phyloP scores from a whole-genome alignment of 2,888 invertebrate species.

The Calameuta filiformis region DNA sequence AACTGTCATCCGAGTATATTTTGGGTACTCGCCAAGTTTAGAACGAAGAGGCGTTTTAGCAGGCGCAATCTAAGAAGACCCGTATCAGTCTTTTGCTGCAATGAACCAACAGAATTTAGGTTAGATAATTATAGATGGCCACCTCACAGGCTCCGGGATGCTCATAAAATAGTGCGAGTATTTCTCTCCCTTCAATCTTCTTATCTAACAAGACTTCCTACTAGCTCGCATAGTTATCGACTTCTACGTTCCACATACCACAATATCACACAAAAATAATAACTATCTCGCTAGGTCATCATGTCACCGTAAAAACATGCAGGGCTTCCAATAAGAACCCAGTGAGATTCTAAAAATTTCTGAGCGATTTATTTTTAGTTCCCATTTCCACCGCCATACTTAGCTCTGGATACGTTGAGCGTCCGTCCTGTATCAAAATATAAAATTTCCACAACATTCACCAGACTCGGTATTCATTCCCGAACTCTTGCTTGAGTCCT shows the following conservation, averaged over 20 bases:
- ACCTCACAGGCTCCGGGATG: not conserved
- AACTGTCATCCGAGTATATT: constrained; percentile 21
- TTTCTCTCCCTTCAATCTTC: not conserved
- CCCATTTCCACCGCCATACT: not conserved
- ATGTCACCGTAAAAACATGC: not conserved
- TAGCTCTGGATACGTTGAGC: not conserved
- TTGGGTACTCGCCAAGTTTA: constrained; percentile 29
- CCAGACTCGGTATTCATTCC: not conserved
- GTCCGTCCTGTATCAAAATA: not conserved
- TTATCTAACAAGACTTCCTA: not conserved
- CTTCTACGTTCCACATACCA: not conserved
- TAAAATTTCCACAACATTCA: not conserved
- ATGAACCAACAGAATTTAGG: constrained; percentile 6
- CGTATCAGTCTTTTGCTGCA: not conserved
- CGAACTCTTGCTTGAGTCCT: not conserved
- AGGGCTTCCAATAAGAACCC: not conserved
- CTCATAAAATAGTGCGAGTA: not conserved
- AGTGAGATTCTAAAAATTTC: not conserved
- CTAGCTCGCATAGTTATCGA: not conserved
- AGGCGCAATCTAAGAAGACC: constrained; percentile 6
- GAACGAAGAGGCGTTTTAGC: constrained; percentile 20
- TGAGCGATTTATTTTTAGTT: constrained; percentile 1
- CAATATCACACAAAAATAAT: not conserved
- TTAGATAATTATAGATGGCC: constrained; percentile 12
- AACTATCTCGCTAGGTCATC: not conserved